Evolutionary conservation across 2,113 vertebrate species (phyloP).

Genomic region (Microcebus jonahi): DNA sequence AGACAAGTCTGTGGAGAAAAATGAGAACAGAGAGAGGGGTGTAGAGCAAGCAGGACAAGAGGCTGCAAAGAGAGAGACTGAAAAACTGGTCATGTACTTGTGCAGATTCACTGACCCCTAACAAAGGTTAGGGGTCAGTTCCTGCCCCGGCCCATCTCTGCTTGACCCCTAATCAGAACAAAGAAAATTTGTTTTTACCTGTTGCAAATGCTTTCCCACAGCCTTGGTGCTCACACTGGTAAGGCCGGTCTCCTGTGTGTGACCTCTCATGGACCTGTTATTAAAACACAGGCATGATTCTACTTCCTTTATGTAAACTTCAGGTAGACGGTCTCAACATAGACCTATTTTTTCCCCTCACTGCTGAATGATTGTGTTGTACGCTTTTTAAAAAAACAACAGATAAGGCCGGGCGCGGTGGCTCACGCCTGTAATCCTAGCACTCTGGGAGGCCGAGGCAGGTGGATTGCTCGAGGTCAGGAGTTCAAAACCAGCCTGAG

Average conservation of each 20-base stretch:
- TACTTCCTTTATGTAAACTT: not conserved
- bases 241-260: conserved; percentile 98
- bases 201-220: conserved; percentile 99
- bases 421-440: no score
- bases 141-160: not conserved
- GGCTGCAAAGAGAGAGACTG: not conserved
- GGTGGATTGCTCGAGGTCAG: no score
- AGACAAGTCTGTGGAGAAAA: conserved; percentile 35
- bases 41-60: not conserved
- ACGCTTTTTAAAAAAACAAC: not conserved
- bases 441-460: no score
- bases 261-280: conserved; percentile 97
- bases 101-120: not conserved
- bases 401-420: not conserved
- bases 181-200: conserved; percentile 86
- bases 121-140: not conserved
- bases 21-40: not conserved
- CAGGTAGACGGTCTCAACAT: not conserved
- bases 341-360: not conserved
- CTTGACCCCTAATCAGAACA: not conserved
- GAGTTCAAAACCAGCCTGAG: no score
- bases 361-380: not conserved
- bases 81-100: not conserved
- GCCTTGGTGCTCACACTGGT: conserved; percentile 94
- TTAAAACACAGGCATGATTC: conserved; percentile 57